Evolutionary conservation across 2,797 vertebrate species (phyloP).

Genomic region (Ciconia nigra): DNA sequence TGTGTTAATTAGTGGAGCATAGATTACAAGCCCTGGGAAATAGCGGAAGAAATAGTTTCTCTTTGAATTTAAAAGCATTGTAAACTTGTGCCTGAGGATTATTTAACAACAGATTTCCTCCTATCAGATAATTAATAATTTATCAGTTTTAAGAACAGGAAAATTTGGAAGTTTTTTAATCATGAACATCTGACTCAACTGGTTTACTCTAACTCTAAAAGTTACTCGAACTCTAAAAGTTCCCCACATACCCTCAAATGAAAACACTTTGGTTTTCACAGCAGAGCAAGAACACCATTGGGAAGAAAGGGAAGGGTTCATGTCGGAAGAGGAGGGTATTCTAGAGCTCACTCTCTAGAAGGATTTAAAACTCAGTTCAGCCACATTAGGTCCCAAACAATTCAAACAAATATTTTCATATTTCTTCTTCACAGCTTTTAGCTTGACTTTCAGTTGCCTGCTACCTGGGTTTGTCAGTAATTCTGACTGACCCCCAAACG

Average conservation of each 20-base stretch:
- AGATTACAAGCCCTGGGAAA: neutral
- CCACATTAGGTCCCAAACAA: neutral
- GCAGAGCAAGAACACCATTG: neutral
- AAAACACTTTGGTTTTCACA: neutral
- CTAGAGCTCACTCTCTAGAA: neutral
- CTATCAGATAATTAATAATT: neutral
- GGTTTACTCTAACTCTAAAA: neutral
- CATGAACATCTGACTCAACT: neutral
- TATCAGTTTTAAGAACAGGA: neutral
- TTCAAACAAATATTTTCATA: neutral
- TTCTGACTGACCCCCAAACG: neutral
- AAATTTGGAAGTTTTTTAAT: neutral
- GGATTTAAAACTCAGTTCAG: neutral
- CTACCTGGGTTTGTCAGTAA: neutral
- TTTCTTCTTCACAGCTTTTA: neutral
- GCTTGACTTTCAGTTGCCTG: neutral
- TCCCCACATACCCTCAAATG: neutral
- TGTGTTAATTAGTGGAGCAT: neutral
- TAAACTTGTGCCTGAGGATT: neutral
- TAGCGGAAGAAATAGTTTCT: neutral
- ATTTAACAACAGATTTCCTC: neutral
- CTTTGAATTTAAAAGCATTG: neutral
- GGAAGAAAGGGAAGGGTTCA: neutral
- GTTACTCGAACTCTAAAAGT: too few species aligned
- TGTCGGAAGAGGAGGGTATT: neutral